Evolutionary conservation across 2,888 invertebrate species (phyloP), one percentile per base, ranked within the genome.

Genomic region (Synergus laeviventris): DNA sequence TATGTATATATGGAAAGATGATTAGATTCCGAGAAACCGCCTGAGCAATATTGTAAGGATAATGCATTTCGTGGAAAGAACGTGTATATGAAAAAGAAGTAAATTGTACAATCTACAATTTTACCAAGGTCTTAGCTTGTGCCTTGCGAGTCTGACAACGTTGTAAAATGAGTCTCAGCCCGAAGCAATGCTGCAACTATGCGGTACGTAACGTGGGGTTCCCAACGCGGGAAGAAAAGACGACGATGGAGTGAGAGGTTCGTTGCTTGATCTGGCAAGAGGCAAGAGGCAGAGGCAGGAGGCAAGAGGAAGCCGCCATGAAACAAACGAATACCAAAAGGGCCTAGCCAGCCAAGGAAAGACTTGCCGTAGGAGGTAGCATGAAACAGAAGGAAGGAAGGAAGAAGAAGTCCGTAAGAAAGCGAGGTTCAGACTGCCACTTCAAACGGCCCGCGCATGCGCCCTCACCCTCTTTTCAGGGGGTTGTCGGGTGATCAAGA

Each of bases 361-460:
- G 78, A 75, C 78, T 79, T 77, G 60, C 81, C 79, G 79, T 79
- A 81, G 79, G 78, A 80, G 80, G 78, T 76, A 42, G 78, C 80
- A 79, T 81, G 82, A 82, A 82, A 77, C 80, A 79, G 77, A 77
- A 79, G 77, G 77, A 78, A 83, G 78, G 79, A 77, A 77, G 31
- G 64, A 74, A 76, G 60, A 76, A 76, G 60, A 76, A 76, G 59
- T 31, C 59, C 62, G 76, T 81, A 83, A 84, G 84, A 86, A 84
- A 84, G 81, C 82, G 81, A 79, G 78, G 83, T 82, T 82, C 84
- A 79, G 79, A 77, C 84, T 81, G 85, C 81, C 84, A 90, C 90
- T 89, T 90, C 90, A 90, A 90, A 90, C 88, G 90, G 85, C 83
- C 88, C 89, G 89, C 88, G 86, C 83, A 84, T 85, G 85, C 87